phyloP scores from a whole-genome alignment of 1,140 invertebrate species.

The Drosophila truncata region DNA sequence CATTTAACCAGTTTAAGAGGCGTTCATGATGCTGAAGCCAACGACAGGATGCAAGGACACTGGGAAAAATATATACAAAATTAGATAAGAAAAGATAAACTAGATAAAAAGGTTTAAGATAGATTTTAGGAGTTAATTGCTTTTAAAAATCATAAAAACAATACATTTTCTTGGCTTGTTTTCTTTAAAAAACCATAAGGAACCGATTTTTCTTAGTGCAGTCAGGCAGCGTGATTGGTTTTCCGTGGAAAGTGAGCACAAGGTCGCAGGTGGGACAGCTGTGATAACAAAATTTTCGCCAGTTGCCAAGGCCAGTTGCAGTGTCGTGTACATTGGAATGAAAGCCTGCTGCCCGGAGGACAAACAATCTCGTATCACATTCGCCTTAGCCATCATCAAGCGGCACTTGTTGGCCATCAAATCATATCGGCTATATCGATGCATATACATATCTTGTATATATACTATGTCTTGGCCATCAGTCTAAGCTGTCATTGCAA shows the following conservation, averaged over 20 bases:
- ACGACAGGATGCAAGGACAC: constrained; percentile 44
- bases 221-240: neutral
- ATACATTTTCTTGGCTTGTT: too few species aligned
- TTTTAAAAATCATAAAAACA: too few species aligned
- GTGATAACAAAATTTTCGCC: constrained; percentile 13
- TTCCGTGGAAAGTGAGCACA: constrained; percentile 22
- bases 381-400: neutral
- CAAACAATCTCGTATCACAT: constrained; percentile 6
- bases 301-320: constrained; percentile 16
- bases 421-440: constrained; percentile 1
- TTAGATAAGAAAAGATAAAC: too few species aligned
- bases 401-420: constrained; percentile 13
- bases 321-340: neutral
- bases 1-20: constrained; percentile 77
- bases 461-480: constrained; percentile 16
- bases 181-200: too few species aligned
- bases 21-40: constrained; percentile 40
- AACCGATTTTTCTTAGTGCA: constrained; percentile 8
- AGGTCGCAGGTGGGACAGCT: constrained; percentile 27
- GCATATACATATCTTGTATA: neutral
- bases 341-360: constrained; percentile 1
- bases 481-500: constrained; percentile 29
- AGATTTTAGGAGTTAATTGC: neutral
- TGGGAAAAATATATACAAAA: neutral
- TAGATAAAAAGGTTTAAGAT: neutral